Percentiles rank a stretch among this genome's conserved stretches.
Evolutionary conservation across 2,113 vertebrate genomes (phyloP).

Genomic region (Psittacus erithacus): DNA sequence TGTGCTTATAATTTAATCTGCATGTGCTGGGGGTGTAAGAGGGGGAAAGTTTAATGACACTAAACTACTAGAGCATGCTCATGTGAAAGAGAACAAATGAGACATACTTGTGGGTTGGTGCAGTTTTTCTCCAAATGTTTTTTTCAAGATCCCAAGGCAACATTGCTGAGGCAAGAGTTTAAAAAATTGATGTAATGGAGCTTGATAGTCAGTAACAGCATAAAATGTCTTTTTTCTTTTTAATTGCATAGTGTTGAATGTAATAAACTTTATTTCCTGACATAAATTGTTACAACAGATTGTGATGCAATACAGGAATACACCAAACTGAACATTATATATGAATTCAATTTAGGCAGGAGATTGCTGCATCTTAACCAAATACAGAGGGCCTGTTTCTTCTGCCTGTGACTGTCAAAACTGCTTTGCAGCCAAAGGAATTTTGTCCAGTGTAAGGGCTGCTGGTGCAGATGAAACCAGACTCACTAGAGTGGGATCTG

Average conservation of each 20-base stretch:
- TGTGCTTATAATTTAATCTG: background rate
- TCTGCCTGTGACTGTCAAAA: background rate
- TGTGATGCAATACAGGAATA: background rate
- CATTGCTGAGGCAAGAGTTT: background rate
- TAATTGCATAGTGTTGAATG: background rate
- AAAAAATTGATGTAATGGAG: background rate
- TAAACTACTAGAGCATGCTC: background rate
- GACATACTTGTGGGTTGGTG: background rate
- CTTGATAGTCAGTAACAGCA: background rate
- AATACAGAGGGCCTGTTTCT: background rate
- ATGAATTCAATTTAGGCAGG: background rate
- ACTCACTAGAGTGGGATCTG: background rate
- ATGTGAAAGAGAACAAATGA: background rate
- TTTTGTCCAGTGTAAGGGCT: background rate
- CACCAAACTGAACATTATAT: background rate
- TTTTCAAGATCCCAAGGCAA: background rate
- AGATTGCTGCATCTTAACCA: background rate
- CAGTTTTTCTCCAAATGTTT: background rate
- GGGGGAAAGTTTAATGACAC: background rate
- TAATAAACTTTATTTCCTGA: constrained; percentile 11
- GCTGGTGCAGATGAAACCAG: background rate
- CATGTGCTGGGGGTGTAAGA: background rate
- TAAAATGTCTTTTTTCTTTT: background rate
- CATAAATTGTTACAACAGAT: background rate
- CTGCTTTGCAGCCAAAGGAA: background rate